Conservation (phyloP, 2,888 invertebrate genomes). For the Athalia cordata region DNA sequence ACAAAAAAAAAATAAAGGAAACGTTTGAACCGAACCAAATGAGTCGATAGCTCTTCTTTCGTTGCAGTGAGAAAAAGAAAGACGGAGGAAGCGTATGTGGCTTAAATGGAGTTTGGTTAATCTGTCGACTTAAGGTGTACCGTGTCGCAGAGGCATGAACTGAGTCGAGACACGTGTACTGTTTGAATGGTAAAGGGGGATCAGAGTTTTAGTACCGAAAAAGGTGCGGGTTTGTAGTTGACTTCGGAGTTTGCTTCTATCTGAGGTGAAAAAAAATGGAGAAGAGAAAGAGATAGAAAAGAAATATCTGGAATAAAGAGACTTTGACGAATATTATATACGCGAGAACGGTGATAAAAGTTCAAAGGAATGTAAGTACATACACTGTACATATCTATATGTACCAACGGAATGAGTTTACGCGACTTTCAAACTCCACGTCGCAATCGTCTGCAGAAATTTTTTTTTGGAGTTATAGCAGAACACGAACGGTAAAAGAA, state of each 20-base stretch:
- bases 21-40: too few species aligned
- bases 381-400: too few species aligned
- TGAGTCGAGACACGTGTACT: background rate
- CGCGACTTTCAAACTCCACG: conserved; percentile 15
- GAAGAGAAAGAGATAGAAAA: background rate
- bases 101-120: background rate
- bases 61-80: background rate
- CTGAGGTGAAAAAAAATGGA: background rate
- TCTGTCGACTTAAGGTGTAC: conserved; percentile 10
- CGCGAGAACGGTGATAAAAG: conserved; percentile 38
- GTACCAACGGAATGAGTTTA: conserved; percentile 25
- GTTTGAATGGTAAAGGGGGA: background rate
- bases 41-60: too few species aligned
- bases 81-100: background rate
- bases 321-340: background rate
- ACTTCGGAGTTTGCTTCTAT: too few species aligned
- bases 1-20: too few species aligned
- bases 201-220: background rate
- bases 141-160: background rate
- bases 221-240: too few species aligned
- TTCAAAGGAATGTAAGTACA: conserved; percentile 32
- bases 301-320: background rate
- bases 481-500: background rate
- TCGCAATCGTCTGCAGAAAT: background rate
- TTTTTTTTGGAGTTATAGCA: conserved; percentile 1